Evolutionary conservation across 2,113 vertebrate species (phyloP), one percentile per base, ranked within the genome.

Genomic region (Baryphthengus martii): DNA sequence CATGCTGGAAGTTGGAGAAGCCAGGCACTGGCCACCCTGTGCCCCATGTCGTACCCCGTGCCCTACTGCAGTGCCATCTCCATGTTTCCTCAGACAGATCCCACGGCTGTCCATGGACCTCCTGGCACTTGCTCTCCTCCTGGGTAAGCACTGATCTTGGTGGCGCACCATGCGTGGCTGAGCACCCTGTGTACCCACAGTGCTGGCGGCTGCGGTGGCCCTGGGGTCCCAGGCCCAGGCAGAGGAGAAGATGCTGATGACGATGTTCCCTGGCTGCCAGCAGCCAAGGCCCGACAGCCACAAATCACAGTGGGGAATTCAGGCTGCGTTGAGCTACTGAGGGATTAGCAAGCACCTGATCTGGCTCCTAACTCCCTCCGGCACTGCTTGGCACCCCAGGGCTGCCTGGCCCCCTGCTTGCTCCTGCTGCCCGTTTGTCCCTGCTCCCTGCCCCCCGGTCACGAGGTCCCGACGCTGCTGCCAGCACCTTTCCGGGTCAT

Each of bases 321-420:
- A 5, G 44, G 66, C 88, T 85, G 73, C 2, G 7, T 82, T 79
- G 89, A 95, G 62, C 93, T 53, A 62, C 2, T 3, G 7, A 0
- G 3, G 84, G 91, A 97, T 97, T 96, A 96, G 74, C 6, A 3
- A 95, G 89, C 81, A 4, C 94, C 96, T 96, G 96, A 96, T 49
- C 89, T 18, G 35, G 81, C 87, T 91, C 70, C 84, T 0, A 3
- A 45, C 42, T 88, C 17, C n/a, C 47, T 24, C 63, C 0, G 1
- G 73, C 72, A 59, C 76, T 5, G 2, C 44, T 61, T 3, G 0
- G 71, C 20, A 6, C 33, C 55, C 85, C n/a, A 33, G 67, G 55
- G 25, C 80, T 58, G 62, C 62, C 47, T 1, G 0, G 56, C 44
- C 73, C 75, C 75, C 42, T 47, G 2, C 37, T 81, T 14, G 14